A percentile compares a stretch with the other conserved stretches of the same genome.
phyloP scores from a whole-genome alignment of 2,113 vertebrate species.

The Spheniscus mendiculus region DNA sequence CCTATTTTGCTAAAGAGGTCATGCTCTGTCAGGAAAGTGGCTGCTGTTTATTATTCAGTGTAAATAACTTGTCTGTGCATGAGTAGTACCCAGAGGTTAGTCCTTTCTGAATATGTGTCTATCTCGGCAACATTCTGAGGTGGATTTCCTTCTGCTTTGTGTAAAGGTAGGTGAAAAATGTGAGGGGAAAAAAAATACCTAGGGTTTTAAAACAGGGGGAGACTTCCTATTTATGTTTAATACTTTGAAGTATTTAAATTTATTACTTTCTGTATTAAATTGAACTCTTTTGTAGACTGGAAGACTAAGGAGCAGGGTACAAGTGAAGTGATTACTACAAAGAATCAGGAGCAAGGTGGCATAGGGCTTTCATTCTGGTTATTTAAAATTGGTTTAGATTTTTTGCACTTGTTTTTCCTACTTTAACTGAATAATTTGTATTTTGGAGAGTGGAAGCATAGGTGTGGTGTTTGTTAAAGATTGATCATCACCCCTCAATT shows the following conservation, averaged over 20 bases:
- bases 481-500: background rate
- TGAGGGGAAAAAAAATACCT: background rate
- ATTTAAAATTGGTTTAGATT: background rate
- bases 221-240: background rate
- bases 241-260: background rate
- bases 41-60: background rate
- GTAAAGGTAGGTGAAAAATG: background rate
- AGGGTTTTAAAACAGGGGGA: background rate
- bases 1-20: background rate
- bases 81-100: background rate
- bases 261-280: background rate
- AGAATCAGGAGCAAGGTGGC: background rate
- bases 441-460: background rate
- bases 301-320: background rate
- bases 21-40: background rate
- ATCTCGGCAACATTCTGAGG: background rate
- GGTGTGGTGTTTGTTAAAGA: background rate
- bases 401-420: background rate
- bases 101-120: background rate
- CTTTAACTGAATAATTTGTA: background rate
- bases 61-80: background rate
- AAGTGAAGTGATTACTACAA: background rate
- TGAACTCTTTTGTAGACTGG: background rate
- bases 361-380: background rate
- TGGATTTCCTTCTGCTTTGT: background rate